Base-by-base conservation (phyloP, 2,888 invertebrate species). In the Quadroppia sp. region DNA sequence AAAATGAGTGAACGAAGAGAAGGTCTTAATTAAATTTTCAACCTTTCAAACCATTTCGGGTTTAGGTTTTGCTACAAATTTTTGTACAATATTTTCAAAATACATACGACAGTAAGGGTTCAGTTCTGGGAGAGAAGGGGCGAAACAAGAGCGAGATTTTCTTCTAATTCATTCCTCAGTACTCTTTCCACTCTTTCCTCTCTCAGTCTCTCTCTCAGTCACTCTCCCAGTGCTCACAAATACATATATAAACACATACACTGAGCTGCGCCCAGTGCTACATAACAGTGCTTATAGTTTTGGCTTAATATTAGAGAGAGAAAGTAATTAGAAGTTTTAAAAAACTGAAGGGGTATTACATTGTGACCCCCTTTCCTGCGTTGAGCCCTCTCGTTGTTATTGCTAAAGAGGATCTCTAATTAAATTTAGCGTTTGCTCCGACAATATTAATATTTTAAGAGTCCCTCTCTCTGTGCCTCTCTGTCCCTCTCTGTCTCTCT, bases 401-500 rank as follows among this genome's bases (percentile, higher is more conserved):
- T 56, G 71, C 56, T 71, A 71, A 71, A 71, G 71, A 71, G 71
- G 71, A 71, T 71, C 53, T 71, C 53, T 71, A 71, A 71, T 71
- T 71, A 71, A 71, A 71, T 71, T 71, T 71, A 71, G 71, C 71
- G 71, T 71, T n/a, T 71, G 71, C 71, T 71, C 71, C 56, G 71
- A 71, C 71, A 71, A 71, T 56, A 71, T 71, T 71, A 71, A 71
- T 71, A 71, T 71, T 71, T 71, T 71, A 71, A 71, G 71, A 71
- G 71, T 53, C 71, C 9, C 71, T 56, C 71, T 71, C 50, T 36
- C 11, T 2, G 30, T 36, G n/a, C 9, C 64, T 36, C 36, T 64
- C 50, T 3, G 1, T 3, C 59, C 2, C n/a, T 11, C 30, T 3
- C 59, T 28, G 13, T 9, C 59, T 20, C 23, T 28, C 59, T 53